Percentiles rank a stretch among this genome's conserved stretches.
Evolutionary conservation across 2,797 vertebrate species (phyloP).

Genomic region (Pelochelys cantorii): DNA sequence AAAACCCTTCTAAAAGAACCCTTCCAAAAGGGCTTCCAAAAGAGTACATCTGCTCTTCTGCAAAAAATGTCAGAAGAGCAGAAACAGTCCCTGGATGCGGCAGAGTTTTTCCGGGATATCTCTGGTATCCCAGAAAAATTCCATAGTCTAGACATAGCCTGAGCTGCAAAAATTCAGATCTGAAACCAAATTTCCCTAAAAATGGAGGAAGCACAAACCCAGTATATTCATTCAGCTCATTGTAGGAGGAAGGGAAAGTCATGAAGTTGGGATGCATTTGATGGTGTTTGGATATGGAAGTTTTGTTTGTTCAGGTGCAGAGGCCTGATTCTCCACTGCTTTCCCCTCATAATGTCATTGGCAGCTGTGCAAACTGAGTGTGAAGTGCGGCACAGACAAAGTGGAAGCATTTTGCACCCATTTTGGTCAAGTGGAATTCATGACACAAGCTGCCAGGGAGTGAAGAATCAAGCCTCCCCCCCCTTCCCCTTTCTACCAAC

Average conservation of each 20-base stretch:
- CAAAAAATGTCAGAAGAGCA: too few species aligned
- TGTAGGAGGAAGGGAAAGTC: background rate
- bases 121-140: too few species aligned
- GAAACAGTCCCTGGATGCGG: too few species aligned
- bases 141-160: too few species aligned
- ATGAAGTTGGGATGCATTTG: background rate
- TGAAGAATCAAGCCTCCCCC: background rate
- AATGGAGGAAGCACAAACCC: background rate
- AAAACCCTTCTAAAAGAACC: too few species aligned
- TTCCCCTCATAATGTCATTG: background rate
- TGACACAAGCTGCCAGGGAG: background rate
- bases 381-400: background rate
- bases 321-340: background rate
- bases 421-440: background rate
- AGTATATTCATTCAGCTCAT: background rate
- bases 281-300: background rate
- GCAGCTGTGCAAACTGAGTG: fast-evolving
- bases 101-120: too few species aligned
- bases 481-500: background rate
- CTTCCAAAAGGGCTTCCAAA: too few species aligned
- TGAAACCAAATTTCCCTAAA: background rate
- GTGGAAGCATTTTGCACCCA: background rate
- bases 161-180: background rate
- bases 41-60: too few species aligned
- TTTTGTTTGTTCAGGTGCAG: fast-evolving